Percentiles rank a stretch among this genome's conserved stretches.
Evolutionary conservation across 2,797 vertebrate genomes (phyloP).

Genomic region (Meda fulgida): DNA sequence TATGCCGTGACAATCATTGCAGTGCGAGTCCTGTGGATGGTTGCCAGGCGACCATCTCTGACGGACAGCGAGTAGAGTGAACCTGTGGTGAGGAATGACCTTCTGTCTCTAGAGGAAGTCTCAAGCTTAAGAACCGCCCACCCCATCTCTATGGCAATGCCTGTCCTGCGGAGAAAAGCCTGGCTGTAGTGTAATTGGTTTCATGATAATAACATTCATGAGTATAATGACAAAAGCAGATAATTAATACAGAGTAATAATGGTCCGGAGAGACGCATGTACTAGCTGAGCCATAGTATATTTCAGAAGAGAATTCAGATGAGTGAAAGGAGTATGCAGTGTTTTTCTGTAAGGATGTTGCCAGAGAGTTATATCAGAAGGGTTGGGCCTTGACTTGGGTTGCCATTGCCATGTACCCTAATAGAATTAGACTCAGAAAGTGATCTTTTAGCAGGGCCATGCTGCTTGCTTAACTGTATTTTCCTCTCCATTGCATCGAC

Average conservation of each 20-base stretch:
- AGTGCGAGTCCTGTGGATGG: constrained; percentile 50
- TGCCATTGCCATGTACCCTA: constrained; percentile 63
- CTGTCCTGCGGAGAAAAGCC: constrained; percentile 58
- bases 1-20: constrained; percentile 37
- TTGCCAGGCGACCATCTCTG: constrained; percentile 75
- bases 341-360: constrained; percentile 12
- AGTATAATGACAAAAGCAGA: constrained; percentile 62
- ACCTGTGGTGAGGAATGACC: constrained; percentile 77
- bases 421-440: constrained; percentile 67
- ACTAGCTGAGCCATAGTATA: constrained; percentile 61
- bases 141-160: constrained; percentile 73
- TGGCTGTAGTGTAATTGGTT: constrained; percentile 59
- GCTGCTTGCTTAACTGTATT: constrained; percentile 67
- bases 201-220: constrained; percentile 64
- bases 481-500: constrained; percentile 57
- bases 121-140: constrained; percentile 66
- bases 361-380: constrained; percentile 53
- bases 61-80: constrained; percentile 69
- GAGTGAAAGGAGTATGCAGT: constrained; percentile 23
- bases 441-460: constrained; percentile 64
- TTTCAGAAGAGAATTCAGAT: constrained; percentile 62
- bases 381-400: constrained; percentile 55
- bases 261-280: constrained; percentile 56
- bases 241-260: constrained; percentile 75
- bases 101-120: constrained; percentile 68